Percentiles rank a stretch among this genome's conserved stretches.
Conservation (phyloP, 2,113 vertebrate species). For the Ciconia maguari region DNA sequence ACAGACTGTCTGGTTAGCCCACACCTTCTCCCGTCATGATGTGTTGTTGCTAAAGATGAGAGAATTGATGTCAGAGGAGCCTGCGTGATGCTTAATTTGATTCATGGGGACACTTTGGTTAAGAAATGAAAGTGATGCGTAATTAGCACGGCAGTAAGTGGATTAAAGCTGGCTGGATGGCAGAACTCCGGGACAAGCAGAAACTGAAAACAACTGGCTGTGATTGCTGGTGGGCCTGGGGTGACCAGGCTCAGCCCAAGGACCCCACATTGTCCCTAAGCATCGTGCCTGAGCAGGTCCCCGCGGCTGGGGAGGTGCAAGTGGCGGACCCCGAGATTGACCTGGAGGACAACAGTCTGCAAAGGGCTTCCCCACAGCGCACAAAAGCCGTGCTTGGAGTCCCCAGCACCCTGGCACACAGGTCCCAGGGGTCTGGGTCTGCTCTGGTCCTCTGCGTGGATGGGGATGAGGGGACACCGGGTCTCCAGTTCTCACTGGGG, state of each 20-base stretch:
- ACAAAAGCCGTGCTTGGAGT: neutral
- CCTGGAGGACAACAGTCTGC: neutral
- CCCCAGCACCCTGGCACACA: neutral
- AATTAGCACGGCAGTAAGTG: neutral
- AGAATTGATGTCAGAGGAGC: conserved; percentile 5
- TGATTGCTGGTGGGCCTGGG: neutral
- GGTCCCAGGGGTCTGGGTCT: neutral
- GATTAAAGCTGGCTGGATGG: neutral
- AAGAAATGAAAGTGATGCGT: neutral
- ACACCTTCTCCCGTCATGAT: fast-evolving
- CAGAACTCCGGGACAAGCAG: neutral
- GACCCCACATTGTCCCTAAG: neutral
- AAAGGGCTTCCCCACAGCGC: neutral
- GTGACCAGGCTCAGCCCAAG: neutral
- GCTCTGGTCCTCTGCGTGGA: neutral
- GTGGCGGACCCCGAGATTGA: neutral
- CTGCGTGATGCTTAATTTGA: neutral
- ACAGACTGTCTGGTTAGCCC: neutral
- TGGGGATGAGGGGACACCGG: neutral
- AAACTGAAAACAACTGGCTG: neutral
- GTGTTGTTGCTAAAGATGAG: neutral
- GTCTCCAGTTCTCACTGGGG: fast-evolving
- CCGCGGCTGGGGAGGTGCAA: neutral
- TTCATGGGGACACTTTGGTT: neutral
- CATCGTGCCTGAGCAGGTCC: neutral